These are phyloP conservation scores for Oophaga sylvatica DNA, from an alignment of 2,797 vertebrate species.

Conservation along the genomic window DNA sequence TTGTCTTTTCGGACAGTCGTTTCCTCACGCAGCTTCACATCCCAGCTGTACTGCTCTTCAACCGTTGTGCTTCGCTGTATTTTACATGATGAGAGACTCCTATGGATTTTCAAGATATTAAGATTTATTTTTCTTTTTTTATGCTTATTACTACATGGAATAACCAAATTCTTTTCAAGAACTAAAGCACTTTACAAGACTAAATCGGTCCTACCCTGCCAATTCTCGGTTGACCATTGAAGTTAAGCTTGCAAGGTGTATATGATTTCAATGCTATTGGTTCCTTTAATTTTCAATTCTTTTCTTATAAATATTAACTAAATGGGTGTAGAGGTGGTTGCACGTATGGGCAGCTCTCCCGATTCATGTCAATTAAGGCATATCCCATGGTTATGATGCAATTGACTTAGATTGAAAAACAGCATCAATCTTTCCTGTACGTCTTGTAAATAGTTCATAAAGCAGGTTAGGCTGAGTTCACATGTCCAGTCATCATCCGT, in stretches of 20 bases:
- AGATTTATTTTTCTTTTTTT: constrained; percentile 19
- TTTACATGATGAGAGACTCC: constrained; percentile 56
- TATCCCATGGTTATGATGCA: too few relatives aligned
- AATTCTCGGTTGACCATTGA: background rate
- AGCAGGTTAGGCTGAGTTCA: too few relatives aligned
- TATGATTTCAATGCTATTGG: background rate
- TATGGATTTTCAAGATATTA: background rate
- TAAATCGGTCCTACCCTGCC: background rate
- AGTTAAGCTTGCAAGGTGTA: background rate
- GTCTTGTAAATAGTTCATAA: too few relatives aligned
- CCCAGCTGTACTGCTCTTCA: constrained; percentile 60
- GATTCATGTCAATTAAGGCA: too few relatives aligned
- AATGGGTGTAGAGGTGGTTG: too few relatives aligned
- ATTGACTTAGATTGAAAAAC: too few relatives aligned
- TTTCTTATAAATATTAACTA: background rate
- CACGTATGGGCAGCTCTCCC: too few relatives aligned
- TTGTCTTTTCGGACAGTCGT: constrained; percentile 73
- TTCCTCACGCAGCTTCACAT: constrained; percentile 57
- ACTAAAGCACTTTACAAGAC: background rate
- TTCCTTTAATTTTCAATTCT: background rate
- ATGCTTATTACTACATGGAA: background rate
- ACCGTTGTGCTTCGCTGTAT: constrained; percentile 54
- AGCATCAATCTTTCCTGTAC: too few relatives aligned
- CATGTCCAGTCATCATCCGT: too few relatives aligned
- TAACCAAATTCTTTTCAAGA: background rate